Percentiles rank a stretch among this genome's conserved stretches.
Conservation (phyloP, 2,797 vertebrate genomes). For the Cephalopachus bancanus region DNA sequence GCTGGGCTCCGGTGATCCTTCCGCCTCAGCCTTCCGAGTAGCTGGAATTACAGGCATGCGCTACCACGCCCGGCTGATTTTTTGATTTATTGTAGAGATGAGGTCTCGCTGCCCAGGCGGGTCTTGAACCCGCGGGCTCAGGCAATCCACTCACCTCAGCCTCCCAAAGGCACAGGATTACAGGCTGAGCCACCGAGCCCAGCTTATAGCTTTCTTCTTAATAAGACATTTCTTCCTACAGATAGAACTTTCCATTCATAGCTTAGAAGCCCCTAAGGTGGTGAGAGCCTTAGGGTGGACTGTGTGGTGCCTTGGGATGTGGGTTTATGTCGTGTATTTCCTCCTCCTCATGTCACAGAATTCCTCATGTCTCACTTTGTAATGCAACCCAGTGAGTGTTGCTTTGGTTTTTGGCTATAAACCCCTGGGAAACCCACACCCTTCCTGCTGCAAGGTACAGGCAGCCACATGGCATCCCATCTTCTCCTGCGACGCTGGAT, state of each 20-base stretch:
- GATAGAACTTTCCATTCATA: neutral
- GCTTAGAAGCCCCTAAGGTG: neutral
- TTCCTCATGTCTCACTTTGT: slow-evolving; percentile 85
- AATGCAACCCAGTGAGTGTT: slow-evolving; percentile 86
- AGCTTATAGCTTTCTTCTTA: neutral
- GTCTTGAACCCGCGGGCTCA: no score
- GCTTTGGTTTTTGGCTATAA: slow-evolving; percentile 87
- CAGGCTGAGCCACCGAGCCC: no score
- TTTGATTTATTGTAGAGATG: no score
- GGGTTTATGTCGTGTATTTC: neutral
- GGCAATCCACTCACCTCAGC: no score
- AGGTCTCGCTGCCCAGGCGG: no score
- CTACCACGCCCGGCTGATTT: no score
- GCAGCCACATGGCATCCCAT: slow-evolving; percentile 81
- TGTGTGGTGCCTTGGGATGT: neutral
- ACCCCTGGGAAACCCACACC: slow-evolving; percentile 81
- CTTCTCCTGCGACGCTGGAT: neutral
- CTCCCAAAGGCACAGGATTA: no score
- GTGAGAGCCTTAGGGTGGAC: neutral
- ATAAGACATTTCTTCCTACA: neutral
- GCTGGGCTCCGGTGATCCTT: no score
- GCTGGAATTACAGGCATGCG: no score
- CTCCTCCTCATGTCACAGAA: slow-evolving; percentile 75
- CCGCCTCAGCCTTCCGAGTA: no score
- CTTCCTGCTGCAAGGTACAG: slow-evolving; percentile 81